These are phyloP conservation scores for Chirona hameri DNA, from an alignment of 2,888 invertebrate genomes.

Conservation along the genomic window DNA sequence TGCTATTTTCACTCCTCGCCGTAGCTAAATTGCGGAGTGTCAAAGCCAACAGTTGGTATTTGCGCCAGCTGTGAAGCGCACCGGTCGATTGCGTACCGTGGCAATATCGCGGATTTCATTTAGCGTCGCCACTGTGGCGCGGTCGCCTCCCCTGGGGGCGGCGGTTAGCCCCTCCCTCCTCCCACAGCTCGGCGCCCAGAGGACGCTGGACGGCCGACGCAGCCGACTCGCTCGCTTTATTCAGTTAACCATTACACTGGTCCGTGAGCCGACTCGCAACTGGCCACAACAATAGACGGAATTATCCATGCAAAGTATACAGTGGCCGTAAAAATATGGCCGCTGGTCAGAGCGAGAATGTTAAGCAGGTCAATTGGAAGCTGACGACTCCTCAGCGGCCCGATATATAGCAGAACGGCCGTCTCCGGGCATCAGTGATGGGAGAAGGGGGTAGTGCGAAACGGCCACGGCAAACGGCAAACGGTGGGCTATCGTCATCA, in stretches of 20 bases:
- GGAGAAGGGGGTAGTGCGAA: too few species aligned
- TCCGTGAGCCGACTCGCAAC: neutral
- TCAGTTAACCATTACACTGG: constrained; percentile 23
- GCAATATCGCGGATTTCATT: neutral
- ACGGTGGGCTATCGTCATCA: too few species aligned
- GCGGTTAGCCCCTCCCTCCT: neutral
- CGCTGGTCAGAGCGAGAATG: neutral
- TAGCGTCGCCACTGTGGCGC: constrained; percentile 1
- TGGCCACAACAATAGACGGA: neutral
- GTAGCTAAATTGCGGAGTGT: neutral
- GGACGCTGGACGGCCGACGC: neutral
- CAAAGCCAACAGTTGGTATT: neutral
- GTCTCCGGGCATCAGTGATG: too few species aligned
- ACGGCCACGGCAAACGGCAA: too few species aligned
- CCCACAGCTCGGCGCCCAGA: neutral
- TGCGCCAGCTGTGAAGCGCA: neutral
- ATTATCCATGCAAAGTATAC: constrained; percentile 29
- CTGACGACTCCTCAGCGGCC: neutral
- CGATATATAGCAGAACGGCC: neutral
- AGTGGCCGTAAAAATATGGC: constrained; percentile 26
- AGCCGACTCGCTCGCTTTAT: neutral
- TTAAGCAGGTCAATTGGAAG: constrained; percentile 5
- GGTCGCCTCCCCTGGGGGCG: neutral
- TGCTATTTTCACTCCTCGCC: neutral
- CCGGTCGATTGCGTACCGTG: neutral